Percentiles rank a stretch among this genome's conserved stretches.
Evolutionary conservation across 1,140 invertebrate genomes (phyloP).

Genomic region (Eriocheir sinensis): DNA sequence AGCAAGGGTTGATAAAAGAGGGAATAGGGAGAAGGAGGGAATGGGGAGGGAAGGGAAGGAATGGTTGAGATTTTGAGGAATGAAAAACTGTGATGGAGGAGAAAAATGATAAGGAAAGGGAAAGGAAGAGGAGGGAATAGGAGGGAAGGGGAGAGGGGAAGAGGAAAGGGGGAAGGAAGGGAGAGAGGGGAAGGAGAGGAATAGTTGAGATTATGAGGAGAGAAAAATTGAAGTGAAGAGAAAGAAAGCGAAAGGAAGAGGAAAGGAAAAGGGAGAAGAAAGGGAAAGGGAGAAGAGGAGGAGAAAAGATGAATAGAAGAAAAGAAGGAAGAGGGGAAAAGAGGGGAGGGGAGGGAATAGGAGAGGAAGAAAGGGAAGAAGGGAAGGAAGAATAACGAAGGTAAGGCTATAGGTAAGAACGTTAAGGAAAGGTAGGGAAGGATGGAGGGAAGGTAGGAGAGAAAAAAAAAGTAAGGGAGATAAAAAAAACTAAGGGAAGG

Average conservation of each 20-base stretch:
- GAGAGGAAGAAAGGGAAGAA: neutral
- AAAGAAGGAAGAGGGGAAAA: neutral
- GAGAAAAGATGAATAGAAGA: neutral
- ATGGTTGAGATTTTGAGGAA: no score
- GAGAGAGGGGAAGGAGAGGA: neutral
- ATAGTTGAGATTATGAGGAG: neutral
- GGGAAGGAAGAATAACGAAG: neutral
- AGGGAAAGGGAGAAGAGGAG: neutral
- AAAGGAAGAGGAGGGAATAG: no score
- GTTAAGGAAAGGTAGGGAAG: neutral
- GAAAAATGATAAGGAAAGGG: neutral
- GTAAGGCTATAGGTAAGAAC: no score
- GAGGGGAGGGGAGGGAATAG: neutral
- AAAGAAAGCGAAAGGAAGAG: neutral
- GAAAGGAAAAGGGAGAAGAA: neutral
- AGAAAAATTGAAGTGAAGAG: neutral
- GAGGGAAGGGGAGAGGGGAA: neutral
- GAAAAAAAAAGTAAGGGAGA: no score
- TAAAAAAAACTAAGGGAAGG: neutral
- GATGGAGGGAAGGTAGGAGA: neutral
- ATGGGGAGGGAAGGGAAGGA: neutral
- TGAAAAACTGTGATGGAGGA: no score
- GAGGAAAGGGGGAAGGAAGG: conserved; percentile 18
- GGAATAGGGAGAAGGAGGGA: neutral
- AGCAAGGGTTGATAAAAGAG: neutral